Evolutionary conservation across 2,888 invertebrate genomes (phyloP), one percentile per base, ranked within the genome.

Genomic region (Clostera curtula): DNA sequence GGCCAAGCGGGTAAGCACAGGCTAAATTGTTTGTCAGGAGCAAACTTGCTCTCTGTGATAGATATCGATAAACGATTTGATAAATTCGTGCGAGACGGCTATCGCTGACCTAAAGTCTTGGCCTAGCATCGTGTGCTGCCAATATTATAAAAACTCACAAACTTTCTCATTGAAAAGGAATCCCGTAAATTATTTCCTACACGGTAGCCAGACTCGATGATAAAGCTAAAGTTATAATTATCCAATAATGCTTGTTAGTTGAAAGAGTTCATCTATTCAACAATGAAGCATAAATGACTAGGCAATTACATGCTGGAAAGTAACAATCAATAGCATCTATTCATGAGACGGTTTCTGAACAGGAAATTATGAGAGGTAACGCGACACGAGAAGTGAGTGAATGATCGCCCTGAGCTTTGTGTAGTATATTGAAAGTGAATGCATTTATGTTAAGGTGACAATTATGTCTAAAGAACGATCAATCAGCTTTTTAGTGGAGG

Each of bases 321-420:
- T 22, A 16, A 24, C 27, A 37, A 43, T 49, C 42, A 46, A 52
- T 52, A 47, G 46, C 31, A 27, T 20, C 23, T 34, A 19, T 31
- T 44, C 38, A 43, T 47, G 43, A 44, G 31, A n/a, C 22, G 27
- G 31, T 21, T 20, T 33, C 12, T 34, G 34, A 48, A 51, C 43
- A 28, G 27, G 25, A 22, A 20, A 31, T 27, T 31, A 36, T 34
- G 23, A 15, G 24, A 13, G 27, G 24, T 31, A 35, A 34, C 32
- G 25, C 25, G 13, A 25, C 34, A 40, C 34, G 40, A 42, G 34
- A 31, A 32, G 28, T 40, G 23, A 28, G 25, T 26, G 24, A 28
- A 30, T 28, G 20, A 34, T 31, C 19, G 27, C 35, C 40, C 19
- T 19, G 14, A 27, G 40, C 20, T 6, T 20, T 39, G 26, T 27